A percentile compares a stretch with the other conserved stretches of the same genome.
phyloP scores from a whole-genome alignment of 2,888 invertebrate genomes.

The Morinoia aosen region DNA sequence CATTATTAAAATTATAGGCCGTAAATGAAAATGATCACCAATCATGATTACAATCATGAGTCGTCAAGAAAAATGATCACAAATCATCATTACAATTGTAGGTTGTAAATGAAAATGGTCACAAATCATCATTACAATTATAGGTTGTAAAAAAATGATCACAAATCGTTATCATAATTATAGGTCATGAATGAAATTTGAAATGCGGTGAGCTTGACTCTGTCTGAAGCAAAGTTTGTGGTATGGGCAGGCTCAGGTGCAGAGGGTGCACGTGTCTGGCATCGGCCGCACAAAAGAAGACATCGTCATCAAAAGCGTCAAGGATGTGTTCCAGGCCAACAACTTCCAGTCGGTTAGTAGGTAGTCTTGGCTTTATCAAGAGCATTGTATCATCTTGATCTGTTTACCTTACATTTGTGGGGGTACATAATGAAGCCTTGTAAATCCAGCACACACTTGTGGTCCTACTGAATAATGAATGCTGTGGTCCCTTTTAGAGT shows the following conservation, averaged over 20 bases:
- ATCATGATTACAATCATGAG: background rate
- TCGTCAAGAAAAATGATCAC: too few relatives aligned
- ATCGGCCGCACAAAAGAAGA: conserved; percentile 90
- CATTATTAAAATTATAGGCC: too few relatives aligned
- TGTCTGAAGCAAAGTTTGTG: background rate
- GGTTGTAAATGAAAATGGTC: too few relatives aligned
- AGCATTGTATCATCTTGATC: background rate
- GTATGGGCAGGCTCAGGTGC: conserved; percentile 80
- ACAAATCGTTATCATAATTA: background rate
- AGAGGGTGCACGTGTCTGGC: conserved; percentile 88
- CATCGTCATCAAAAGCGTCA: conserved; percentile 83
- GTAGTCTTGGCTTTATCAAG: conserved; percentile 28
- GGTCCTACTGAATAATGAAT: too few relatives aligned
- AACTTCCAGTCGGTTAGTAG: conserved; percentile 79
- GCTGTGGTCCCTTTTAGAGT: too few relatives aligned
- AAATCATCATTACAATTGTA: too few relatives aligned
- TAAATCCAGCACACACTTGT: too few relatives aligned
- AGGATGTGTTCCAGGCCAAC: conserved; percentile 85
- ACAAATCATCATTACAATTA: too few relatives aligned
- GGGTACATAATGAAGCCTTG: background rate
- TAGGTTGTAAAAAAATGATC: too few relatives aligned
- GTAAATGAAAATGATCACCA: background rate
- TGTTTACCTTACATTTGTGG: background rate
- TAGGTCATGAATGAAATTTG: background rate
- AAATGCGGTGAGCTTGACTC: background rate